A percentile compares a stretch with the other conserved stretches of the same genome.
phyloP scores from a whole-genome alignment of 2,888 invertebrate genomes.

The Tipula lateralis region DNA sequence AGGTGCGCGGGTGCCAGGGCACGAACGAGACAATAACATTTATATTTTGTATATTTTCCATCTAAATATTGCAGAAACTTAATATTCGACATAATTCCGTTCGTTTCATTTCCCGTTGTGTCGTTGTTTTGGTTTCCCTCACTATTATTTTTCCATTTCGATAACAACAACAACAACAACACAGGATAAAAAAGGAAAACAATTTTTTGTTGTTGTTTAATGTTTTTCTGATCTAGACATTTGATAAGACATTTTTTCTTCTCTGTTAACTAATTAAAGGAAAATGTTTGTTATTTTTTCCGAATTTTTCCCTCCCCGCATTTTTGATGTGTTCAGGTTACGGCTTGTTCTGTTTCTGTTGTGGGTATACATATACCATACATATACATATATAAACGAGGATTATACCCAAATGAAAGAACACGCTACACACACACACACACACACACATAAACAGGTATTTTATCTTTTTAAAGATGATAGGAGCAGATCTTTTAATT shows the following conservation, averaged over 20 bases:
- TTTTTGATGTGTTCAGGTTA: neutral
- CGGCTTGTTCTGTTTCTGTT: neutral
- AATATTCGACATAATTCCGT: neutral
- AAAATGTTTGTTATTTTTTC: neutral
- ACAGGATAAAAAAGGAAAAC: neutral
- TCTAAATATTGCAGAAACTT: neutral
- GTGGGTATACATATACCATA: neutral
- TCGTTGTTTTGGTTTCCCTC: neutral
- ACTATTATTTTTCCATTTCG: neutral
- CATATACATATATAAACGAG: too few species aligned
- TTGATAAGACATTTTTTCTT: neutral
- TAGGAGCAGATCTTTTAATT: neutral
- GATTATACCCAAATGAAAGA: too few species aligned
- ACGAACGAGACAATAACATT: too few species aligned
- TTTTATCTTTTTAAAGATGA: neutral
- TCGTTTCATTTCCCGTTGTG: slow-evolving; percentile 11
- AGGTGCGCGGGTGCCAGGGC: neutral
- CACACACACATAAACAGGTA: neutral
- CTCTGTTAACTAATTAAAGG: slow-evolving; percentile 11
- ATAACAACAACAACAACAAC: neutral
- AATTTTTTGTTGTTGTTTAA: neutral
- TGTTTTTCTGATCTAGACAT: slow-evolving; percentile 24
- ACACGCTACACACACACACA: neutral
- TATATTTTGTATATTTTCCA: neutral
- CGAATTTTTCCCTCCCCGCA: neutral